Evolutionary conservation across 2,888 invertebrate species (phyloP), one percentile per base, ranked within the genome.

Genomic region (Perithous albicinctus): DNA sequence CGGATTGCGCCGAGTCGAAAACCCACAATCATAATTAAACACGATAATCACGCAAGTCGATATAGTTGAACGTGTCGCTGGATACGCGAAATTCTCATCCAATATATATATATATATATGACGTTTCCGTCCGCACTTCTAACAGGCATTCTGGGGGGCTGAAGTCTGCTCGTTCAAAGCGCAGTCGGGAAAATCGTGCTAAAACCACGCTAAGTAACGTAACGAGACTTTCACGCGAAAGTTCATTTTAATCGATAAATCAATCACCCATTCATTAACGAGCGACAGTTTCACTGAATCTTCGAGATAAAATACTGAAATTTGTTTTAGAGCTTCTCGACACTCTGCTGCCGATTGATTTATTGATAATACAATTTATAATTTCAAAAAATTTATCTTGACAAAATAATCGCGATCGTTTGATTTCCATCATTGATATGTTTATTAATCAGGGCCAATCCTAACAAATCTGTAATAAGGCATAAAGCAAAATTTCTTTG

Each of bases 1-100:
- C 64, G 64, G 78, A 72, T 74, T n/a, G n/a, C n/a, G 46, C 18
- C 69, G 29, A 64, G 69, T 51, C 75, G 64, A 82, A 82, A 82
- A 35, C 54, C 72, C 35, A 54, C 82, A 82, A 82, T 79, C 72
- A 72, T 32, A 70, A 78, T 56, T 56, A 66, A 76, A 59, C 29
- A 72, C 78, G 72, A 82, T 75, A 82, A 82, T 82, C 32, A 81
- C 69, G 41, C 35, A 29, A 46, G 46, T 32, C 56, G 41, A 70
- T 56, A 41, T 41, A 32, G 51, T 35, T 38, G 18, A 63, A 51
- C 38, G 48, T 35, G 46, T 29, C 59, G 76, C 26, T 54, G 48
- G 48, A 54, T 78, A 41, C 77, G 69, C 51, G 29, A 69, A n/a
- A 78, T 64, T 73, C 35, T 38, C 70, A 35, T n/a, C 20, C 54